phyloP scores from a whole-genome alignment of 2,113 vertebrate species.

The Toxostoma redivivum region DNA sequence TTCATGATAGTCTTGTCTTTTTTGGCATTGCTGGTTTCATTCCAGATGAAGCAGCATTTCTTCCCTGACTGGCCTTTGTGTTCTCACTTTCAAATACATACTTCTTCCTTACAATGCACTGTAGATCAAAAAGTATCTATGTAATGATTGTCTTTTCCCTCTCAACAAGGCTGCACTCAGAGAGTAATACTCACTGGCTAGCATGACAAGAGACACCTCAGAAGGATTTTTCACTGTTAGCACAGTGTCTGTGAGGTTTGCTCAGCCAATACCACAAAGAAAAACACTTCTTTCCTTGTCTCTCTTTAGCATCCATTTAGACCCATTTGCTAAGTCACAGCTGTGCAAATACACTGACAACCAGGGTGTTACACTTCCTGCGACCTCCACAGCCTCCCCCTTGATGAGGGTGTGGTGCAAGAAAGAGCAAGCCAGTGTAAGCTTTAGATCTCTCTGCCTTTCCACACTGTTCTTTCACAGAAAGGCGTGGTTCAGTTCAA shows the following conservation, averaged over 20 bases:
- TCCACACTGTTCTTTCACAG: neutral
- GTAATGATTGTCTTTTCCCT: neutral
- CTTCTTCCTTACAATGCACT: neutral
- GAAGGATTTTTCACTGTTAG: conserved; percentile 21
- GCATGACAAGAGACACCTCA: neutral
- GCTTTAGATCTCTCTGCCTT: neutral
- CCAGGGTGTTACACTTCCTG: neutral
- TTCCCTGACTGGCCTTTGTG: neutral
- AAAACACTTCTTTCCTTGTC: neutral
- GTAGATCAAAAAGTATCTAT: neutral
- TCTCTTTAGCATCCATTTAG: neutral
- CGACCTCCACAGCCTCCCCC: neutral
- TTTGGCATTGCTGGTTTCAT: neutral
- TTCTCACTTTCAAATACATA: neutral
- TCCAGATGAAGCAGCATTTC: neutral
- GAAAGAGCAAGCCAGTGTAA: neutral
- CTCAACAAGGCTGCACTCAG: neutral
- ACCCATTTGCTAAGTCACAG: neutral
- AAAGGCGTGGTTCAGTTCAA: neutral
- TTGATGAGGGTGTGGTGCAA: neutral
- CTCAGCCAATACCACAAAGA: neutral
- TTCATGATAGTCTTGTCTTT: neutral
- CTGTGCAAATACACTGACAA: conserved; percentile 17
- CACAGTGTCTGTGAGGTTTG: neutral
- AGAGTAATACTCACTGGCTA: neutral